These are phyloP conservation scores for Ctenoplectra terminalis DNA, from an alignment of 1,140 invertebrate genomes.

Conservation along the genomic window DNA sequence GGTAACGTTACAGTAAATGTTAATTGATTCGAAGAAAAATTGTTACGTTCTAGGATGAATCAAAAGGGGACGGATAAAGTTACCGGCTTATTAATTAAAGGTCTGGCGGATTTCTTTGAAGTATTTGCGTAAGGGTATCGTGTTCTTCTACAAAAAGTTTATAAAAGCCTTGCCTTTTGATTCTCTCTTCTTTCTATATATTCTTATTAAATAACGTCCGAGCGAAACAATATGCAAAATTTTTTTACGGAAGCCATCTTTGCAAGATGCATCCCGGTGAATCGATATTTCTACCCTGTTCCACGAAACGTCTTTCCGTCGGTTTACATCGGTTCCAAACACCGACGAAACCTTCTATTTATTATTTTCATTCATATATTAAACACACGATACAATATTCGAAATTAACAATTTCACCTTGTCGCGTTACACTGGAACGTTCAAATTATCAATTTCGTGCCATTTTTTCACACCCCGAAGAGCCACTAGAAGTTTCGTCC, in stretches of 20 bases:
- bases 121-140: background rate
- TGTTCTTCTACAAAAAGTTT: too few species aligned
- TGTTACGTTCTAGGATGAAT: background rate
- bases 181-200: background rate
- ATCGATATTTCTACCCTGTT: background rate
- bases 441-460: too few species aligned
- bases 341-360: background rate
- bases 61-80: background rate
- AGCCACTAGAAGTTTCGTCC: too few species aligned
- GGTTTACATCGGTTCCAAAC: background rate
- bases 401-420: too few species aligned
- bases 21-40: background rate
- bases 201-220: background rate
- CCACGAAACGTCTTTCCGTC: background rate
- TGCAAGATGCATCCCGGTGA: background rate
- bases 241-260: background rate
- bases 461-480: too few species aligned
- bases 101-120: background rate
- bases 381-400: background rate
- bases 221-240: conserved; percentile 16
- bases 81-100: background rate
- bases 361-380: background rate
- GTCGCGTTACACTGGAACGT: too few species aligned
- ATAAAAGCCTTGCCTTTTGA: background rate
- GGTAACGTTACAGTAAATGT: background rate